Evolutionary conservation across 2,797 vertebrate genomes (phyloP).

Genomic region (Phoeniculus purpureus): DNA sequence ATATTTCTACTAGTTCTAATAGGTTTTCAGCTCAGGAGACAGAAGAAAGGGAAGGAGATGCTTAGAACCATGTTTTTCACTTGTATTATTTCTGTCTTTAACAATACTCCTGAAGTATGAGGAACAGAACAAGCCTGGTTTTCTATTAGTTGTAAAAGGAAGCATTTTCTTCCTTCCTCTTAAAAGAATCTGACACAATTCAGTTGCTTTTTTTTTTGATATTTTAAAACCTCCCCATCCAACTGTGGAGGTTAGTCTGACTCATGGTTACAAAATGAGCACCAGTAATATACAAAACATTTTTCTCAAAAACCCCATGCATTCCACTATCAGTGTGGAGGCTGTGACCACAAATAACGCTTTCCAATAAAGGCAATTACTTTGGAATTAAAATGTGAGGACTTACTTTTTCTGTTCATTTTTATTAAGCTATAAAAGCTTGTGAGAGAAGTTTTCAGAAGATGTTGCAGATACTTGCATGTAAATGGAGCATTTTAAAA

Average conservation of each 20-base stretch:
- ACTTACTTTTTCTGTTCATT: conserved; percentile 1
- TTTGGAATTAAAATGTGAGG: not conserved
- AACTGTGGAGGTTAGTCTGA: not conserved
- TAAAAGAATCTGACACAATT: not conserved
- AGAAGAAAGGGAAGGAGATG: not conserved
- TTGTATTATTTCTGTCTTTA: not conserved
- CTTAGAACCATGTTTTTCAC: not conserved
- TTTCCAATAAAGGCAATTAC: not conserved
- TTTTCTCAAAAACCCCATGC: not conserved
- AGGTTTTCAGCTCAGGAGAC: not conserved
- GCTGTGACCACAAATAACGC: not conserved
- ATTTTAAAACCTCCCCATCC: not conserved
- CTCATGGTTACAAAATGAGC: conserved; percentile 11
- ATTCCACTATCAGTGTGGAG: not conserved
- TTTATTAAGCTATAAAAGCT: not conserved
- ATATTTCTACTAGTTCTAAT: not conserved
- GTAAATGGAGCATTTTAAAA: not conserved
- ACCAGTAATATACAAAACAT: conserved; percentile 12
- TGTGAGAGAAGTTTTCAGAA: not conserved
- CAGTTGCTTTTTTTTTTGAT: not conserved
- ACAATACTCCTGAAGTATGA: not conserved
- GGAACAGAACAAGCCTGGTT: not conserved
- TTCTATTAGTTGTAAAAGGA: conserved; percentile 11
- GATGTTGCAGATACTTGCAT: not conserved
- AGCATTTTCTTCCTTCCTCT: conserved; percentile 2